Evolutionary conservation across 2,888 invertebrate species (phyloP).

Genomic region (Pachliopta kotzebuea): DNA sequence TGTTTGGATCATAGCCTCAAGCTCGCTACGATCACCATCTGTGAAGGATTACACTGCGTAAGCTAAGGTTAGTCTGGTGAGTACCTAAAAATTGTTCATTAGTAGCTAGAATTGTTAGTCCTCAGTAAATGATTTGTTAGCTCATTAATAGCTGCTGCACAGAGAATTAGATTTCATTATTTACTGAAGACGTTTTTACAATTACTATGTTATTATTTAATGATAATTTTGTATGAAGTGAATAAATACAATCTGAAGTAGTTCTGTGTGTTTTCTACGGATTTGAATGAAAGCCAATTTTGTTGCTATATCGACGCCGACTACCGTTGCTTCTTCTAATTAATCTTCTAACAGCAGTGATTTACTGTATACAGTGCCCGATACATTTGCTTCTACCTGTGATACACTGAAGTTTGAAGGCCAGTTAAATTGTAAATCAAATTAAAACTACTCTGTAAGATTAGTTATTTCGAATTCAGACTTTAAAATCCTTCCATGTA

Average conservation of each 20-base stretch:
- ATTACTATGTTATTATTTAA: no score
- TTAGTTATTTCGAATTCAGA: slow-evolving; percentile 14
- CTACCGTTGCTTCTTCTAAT: slow-evolving; percentile 4
- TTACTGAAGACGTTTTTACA: slow-evolving; percentile 7
- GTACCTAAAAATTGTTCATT: slow-evolving; percentile 39
- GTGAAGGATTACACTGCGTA: slow-evolving; percentile 79
- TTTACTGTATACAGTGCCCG: slow-evolving; percentile 15
- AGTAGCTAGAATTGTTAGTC: slow-evolving; percentile 23
- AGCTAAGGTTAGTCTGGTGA: slow-evolving; percentile 65
- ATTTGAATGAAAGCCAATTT: slow-evolving; percentile 28
- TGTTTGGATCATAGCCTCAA: slow-evolving; percentile 81
- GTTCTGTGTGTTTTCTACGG: slow-evolving; percentile 4
- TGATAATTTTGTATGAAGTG: no score
- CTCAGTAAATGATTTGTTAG: slow-evolving; percentile 1
- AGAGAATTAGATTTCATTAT: not conserved
- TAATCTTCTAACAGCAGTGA: slow-evolving; percentile 18
- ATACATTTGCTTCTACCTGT: slow-evolving; percentile 15
- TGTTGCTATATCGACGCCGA: slow-evolving; percentile 9
- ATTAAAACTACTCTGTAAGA: not conserved
- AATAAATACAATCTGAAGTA: not conserved
- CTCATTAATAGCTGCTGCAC: not conserved
- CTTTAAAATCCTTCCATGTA: no score
- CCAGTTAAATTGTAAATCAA: slow-evolving; percentile 4
- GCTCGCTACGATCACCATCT: slow-evolving; percentile 82
- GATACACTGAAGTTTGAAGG: slow-evolving; percentile 17